Percentiles rank a stretch among this genome's conserved stretches.
Conservation (phyloP, 2,797 vertebrate species). For the Pangasius djambal region DNA sequence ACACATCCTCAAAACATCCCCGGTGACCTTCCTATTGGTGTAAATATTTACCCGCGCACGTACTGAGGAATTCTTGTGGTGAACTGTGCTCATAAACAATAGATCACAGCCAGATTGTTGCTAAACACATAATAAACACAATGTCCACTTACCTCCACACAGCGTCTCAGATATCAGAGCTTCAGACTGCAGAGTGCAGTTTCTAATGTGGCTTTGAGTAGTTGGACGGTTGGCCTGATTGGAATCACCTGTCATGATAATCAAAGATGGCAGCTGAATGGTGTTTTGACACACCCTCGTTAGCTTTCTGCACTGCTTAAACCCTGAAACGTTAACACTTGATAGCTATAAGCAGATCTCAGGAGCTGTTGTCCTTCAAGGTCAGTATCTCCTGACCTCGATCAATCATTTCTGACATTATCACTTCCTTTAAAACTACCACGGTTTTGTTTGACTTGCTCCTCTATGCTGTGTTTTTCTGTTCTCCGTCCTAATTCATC, state of each 20-base stretch:
- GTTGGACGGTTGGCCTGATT: constrained; percentile 9
- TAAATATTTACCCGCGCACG: constrained; percentile 42
- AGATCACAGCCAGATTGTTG: not conserved
- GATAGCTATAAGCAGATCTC: no score
- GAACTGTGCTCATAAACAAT: not conserved
- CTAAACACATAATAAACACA: not conserved
- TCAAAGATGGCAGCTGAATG: constrained; percentile 2
- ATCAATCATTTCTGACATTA: no score
- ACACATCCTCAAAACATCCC: constrained; percentile 37
- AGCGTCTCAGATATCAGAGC: not conserved
- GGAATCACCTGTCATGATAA: constrained; percentile 21
- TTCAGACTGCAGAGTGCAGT: not conserved
- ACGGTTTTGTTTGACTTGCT: no score
- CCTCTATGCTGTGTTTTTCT: no score
- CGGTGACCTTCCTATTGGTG: constrained; percentile 28
- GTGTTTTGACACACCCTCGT: not conserved
- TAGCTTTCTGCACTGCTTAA: not conserved
- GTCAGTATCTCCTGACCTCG: no score
- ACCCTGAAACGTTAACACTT: not conserved
- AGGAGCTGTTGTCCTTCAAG: no score
- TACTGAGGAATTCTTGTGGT: constrained; percentile 1
- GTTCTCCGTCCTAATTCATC: no score
- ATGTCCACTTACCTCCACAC: not conserved
- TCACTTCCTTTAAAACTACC: no score
- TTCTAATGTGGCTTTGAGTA: not conserved